Conservation (phyloP, 2,797 vertebrate species). For the Siniperca undulata region DNA sequence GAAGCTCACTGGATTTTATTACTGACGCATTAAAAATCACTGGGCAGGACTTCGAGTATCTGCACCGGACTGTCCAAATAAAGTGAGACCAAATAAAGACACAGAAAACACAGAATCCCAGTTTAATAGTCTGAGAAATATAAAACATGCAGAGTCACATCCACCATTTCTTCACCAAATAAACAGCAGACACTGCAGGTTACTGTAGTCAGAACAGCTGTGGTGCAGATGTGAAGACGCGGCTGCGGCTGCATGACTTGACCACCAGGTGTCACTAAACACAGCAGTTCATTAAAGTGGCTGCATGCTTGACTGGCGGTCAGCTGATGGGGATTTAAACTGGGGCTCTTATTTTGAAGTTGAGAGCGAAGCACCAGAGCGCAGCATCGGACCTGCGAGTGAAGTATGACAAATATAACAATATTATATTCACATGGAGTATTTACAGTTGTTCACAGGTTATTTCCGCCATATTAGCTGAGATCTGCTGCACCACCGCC, state of each 20-base stretch:
- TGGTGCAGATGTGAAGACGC: constrained; percentile 11
- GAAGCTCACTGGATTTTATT: neutral
- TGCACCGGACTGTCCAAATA: neutral
- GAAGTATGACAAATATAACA: neutral
- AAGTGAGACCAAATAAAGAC: neutral
- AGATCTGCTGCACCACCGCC: too few relatives aligned
- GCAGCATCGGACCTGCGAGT: neutral
- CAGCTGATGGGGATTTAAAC: neutral
- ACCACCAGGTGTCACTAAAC: constrained; percentile 11
- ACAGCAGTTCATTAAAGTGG: neutral
- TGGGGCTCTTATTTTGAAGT: constrained; percentile 15
- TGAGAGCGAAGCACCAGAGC: neutral
- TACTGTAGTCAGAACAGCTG: neutral
- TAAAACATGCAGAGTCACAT: neutral
- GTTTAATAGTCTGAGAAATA: neutral
- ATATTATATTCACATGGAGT: too few relatives aligned
- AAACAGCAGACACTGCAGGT: constrained; percentile 9
- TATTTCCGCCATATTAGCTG: too few relatives aligned
- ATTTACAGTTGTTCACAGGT: neutral
- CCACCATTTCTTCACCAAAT: neutral
- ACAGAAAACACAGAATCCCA: neutral
- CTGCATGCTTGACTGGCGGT: neutral
- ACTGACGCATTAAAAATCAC: neutral
- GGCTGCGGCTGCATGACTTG: neutral
- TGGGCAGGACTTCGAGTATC: neutral